A percentile compares a stretch with the other conserved stretches of the same genome.
Evolutionary conservation across 2,113 vertebrate genomes (phyloP).

Genomic region (Poecilia latipinna): DNA sequence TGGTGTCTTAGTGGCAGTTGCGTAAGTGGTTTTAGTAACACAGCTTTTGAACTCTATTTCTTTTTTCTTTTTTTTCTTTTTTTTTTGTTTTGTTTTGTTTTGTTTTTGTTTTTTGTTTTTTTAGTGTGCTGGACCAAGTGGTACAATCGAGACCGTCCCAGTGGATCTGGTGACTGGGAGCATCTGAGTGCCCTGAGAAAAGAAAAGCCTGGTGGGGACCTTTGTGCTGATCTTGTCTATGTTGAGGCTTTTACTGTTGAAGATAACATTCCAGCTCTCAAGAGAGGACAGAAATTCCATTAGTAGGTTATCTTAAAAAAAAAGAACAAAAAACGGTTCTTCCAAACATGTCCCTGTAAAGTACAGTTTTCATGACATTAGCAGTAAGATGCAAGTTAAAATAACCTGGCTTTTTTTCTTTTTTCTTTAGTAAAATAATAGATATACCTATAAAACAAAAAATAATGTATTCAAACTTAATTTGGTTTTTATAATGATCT

Average conservation of each 20-base stretch:
- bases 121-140: slow-evolving; percentile 57
- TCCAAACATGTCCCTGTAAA: no score
- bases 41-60: neutral
- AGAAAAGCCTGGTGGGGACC: slow-evolving; percentile 26
- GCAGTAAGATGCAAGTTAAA: no score
- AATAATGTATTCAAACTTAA: no score
- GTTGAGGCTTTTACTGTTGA: slow-evolving; percentile 37
- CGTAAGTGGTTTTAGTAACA: no score
- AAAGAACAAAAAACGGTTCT: no score
- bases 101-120: neutral
- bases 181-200: accelerated
- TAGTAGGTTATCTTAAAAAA: neutral
- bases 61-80: neutral
- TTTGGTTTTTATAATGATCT: no score
- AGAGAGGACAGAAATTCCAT: slow-evolving; percentile 13
- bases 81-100: neutral
- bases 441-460: no score
- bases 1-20: no score
- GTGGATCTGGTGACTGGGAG: slow-evolving; percentile 52
- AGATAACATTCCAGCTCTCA: neutral
- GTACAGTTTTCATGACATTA: no score
- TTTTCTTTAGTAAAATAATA: neutral
- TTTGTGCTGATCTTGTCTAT: slow-evolving; percentile 17
- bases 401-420: no score
- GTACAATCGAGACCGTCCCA: slow-evolving; percentile 34